Percentiles rank a stretch among this genome's conserved stretches.
These are phyloP conservation scores for Leucosticte australis DNA, from an alignment of 2,113 vertebrate genomes.

Conservation along the genomic window DNA sequence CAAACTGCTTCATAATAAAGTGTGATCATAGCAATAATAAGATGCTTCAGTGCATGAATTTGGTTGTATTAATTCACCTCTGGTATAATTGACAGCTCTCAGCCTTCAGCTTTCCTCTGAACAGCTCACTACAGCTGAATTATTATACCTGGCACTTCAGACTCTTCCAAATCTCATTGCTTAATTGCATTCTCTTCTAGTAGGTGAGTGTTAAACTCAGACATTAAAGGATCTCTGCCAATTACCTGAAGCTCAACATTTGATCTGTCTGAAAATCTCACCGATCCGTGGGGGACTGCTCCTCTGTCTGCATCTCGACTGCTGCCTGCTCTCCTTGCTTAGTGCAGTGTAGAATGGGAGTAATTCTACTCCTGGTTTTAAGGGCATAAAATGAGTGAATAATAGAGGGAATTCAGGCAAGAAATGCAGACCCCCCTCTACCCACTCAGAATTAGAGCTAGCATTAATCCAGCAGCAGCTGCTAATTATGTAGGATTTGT, in stretches of 20 bases:
- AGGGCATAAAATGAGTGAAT: neutral
- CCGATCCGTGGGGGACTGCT: neutral
- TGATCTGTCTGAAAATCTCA: constrained; percentile 63
- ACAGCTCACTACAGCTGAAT: constrained; percentile 44
- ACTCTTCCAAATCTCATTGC: constrained; percentile 60
- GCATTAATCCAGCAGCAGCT: constrained; percentile 35
- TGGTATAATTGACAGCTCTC: constrained; percentile 67
- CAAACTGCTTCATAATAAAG: constrained; percentile 73
- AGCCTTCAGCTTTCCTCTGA: constrained; percentile 61
- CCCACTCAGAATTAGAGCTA: neutral
- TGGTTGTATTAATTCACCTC: constrained; percentile 71
- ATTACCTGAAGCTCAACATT: constrained; percentile 67
- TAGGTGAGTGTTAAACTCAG: constrained; percentile 66
- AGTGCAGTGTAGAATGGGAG: neutral
- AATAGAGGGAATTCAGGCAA: neutral
- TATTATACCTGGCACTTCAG: constrained; percentile 63
- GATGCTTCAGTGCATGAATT: constrained; percentile 56
- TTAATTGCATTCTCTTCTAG: constrained; percentile 64
- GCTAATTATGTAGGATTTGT: constrained; percentile 48
- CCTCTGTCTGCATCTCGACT: neutral
- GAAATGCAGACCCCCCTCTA: neutral
- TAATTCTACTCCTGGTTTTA: neutral
- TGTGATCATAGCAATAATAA: constrained; percentile 62
- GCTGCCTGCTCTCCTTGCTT: neutral
- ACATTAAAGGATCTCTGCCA: constrained; percentile 69